Evolutionary conservation across 2,113 vertebrate species (phyloP).

Genomic region (Nycticorax nycticorax): DNA sequence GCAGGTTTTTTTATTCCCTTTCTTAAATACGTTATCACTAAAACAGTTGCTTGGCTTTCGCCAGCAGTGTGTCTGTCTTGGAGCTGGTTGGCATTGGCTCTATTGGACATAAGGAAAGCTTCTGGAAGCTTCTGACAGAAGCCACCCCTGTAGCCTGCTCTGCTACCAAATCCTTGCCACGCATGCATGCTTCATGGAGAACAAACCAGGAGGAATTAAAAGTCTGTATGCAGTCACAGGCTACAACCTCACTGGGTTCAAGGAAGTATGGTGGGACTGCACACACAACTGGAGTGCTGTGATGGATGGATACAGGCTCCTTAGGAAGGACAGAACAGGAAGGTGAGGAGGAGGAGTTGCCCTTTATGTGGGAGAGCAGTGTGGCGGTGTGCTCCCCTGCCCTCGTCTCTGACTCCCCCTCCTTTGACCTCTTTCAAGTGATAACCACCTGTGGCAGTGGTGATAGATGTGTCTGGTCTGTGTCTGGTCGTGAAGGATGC

Average conservation of each 20-base stretch:
- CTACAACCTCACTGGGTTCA: not conserved
- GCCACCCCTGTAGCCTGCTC: fast-evolving
- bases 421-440: too few species aligned
- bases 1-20: not conserved
- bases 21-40: not conserved
- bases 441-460: too few species aligned
- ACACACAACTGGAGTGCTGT: not conserved
- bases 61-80: not conserved
- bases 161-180: not conserved
- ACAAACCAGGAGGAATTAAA: not conserved
- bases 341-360: not conserved
- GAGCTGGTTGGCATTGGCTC: not conserved
- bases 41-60: not conserved
- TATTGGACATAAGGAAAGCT: not conserved
- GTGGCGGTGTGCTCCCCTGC: too few species aligned
- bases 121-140: not conserved
- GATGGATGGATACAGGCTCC: not conserved
- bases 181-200: not conserved
- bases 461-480: too few species aligned
- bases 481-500: too few species aligned
- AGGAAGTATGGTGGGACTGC: not conserved
- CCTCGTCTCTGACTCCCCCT: too few species aligned
- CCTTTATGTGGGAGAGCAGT: not conserved
- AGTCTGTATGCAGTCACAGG: not conserved
- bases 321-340: not conserved